A percentile compares a stretch with the other conserved stretches of the same genome.
Evolutionary conservation across 2,797 vertebrate species (phyloP).

Genomic region (Eulemur coronatus): DNA sequence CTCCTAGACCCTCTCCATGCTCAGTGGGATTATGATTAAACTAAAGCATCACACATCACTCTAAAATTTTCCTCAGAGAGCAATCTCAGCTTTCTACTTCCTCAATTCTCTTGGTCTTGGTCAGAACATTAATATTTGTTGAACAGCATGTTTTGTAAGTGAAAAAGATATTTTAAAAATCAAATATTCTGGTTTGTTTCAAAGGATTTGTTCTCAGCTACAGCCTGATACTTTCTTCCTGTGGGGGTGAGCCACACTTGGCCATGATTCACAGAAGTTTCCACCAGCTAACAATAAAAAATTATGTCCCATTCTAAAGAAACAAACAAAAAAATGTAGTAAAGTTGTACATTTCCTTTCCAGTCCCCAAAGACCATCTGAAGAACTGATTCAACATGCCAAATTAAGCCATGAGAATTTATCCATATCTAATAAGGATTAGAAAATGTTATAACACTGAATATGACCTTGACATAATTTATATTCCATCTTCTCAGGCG

Average conservation of each 20-base stretch:
- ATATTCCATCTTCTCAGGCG: constrained; percentile 41
- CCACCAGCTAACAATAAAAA: constrained; percentile 77
- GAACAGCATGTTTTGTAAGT: constrained; percentile 50
- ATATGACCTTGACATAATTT: constrained; percentile 57
- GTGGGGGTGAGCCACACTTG: constrained; percentile 67
- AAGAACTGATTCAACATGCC: constrained; percentile 56
- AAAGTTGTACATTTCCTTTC: constrained; percentile 73
- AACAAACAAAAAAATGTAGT: constrained; percentile 72
- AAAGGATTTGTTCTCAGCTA: constrained; percentile 61
- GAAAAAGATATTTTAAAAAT: constrained; percentile 62
- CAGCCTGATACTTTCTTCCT: constrained; percentile 67
- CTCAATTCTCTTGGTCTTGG: constrained; percentile 35
- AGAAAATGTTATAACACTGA: constrained; percentile 54
- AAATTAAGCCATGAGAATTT: constrained; percentile 74
- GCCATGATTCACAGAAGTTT: constrained; percentile 71
- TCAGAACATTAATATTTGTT: constrained; percentile 61
- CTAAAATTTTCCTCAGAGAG: constrained; percentile 8
- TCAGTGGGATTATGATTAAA: background rate
- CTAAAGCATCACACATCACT: constrained; percentile 15
- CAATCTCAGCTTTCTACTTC: constrained; percentile 46
- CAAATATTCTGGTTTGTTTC: constrained; percentile 77
- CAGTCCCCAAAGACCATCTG: constrained; percentile 71
- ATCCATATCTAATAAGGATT: constrained; percentile 67
- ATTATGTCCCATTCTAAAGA: constrained; percentile 70
- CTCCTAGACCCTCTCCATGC: background rate